These are phyloP conservation scores for Eupleurogrammus muticus DNA, from an alignment of 2,797 vertebrate species.

Conservation along the genomic window DNA sequence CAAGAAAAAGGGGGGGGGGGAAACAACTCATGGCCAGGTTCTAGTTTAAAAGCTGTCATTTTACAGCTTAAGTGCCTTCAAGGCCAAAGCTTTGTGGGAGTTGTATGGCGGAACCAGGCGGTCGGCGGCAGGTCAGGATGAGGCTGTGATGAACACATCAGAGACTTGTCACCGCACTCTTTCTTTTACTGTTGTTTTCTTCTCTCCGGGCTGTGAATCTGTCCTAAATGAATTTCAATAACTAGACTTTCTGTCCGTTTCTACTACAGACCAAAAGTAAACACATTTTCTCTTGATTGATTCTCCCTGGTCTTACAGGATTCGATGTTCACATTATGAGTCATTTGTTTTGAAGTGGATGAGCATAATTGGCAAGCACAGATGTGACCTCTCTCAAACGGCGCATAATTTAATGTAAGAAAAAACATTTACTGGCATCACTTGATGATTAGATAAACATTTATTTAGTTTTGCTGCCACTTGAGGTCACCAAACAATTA, in stretches of 20 bases:
- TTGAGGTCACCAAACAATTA: neutral
- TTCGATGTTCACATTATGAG: slow-evolving; percentile 30
- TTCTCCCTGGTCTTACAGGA: slow-evolving; percentile 35
- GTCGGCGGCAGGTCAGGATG: slow-evolving; percentile 50
- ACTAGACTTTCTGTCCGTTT: slow-evolving; percentile 5
- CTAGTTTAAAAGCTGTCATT: slow-evolving; percentile 67
- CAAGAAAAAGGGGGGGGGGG: too few relatives aligned
- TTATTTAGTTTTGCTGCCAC: neutral
- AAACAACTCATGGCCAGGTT: slow-evolving; percentile 18
- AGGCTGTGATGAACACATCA: slow-evolving; percentile 46
- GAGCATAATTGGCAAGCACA: slow-evolving; percentile 56
- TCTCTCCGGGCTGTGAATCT: slow-evolving; percentile 15
- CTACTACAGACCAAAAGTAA: neutral
- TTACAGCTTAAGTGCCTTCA: slow-evolving; percentile 67
- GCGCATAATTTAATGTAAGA: slow-evolving; percentile 1
- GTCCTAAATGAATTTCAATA: slow-evolving; percentile 21
- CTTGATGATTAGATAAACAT: slow-evolving; percentile 1
- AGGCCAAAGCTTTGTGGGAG: slow-evolving; percentile 55
- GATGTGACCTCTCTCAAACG: slow-evolving; percentile 52
- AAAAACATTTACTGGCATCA: slow-evolving; percentile 1
- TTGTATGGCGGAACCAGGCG: slow-evolving; percentile 50
- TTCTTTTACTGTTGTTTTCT: slow-evolving; percentile 24
- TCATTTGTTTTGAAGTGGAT: slow-evolving; percentile 56
- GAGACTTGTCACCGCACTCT: slow-evolving; percentile 35
- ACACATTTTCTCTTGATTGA: slow-evolving; percentile 25